Base-by-base conservation (phyloP, 1,140 invertebrate species). In the Lordiphosa mommai region DNA sequence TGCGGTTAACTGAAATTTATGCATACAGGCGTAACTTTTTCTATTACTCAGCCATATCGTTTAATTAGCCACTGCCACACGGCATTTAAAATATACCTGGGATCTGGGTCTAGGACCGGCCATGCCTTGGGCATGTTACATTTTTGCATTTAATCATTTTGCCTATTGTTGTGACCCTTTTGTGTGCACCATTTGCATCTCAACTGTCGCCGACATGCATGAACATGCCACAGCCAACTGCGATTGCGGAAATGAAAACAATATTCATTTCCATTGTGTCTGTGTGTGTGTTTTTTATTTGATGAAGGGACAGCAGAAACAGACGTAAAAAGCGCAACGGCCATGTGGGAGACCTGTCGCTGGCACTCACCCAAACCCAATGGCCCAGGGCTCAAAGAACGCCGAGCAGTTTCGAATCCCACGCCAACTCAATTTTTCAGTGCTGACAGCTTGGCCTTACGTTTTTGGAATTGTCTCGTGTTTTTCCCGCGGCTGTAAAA, bases 181-280 rank as follows among this genome's bases (percentile, higher is more conserved):
- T 73, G 66, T 80, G 47, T 38, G 68, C 23, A 27, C 57, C 60
- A 82, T 82, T 80, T 80, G 77, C 76, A 82, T 63, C 51, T 12
- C 55, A 69, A 65, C 56, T 61, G 63, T 68, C 53, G 55, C 37
- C 69, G 60, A 79, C 76, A 80, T 82, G 51, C 48, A 64, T 57
- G 61, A 66, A 55, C 46, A 47, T 63, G 70, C 52, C 32, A 71
- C 44, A 56, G 58, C 37, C 55, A 17, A 30, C 30, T 53, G 60
- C 27, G 51, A 56, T 58, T 71, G 61, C 77, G 76, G 77, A 84
- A 84, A 82, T 82, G 76, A 82, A 82, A 82, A 82, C 76, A 84
- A 82, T 82, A 82, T 82, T 71, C 76, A 82, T 82, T 84, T 82
- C 67, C 76, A 82, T 82, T 82, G 77, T 84, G 57, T 69, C 52